Base-by-base conservation (phyloP, 1,140 invertebrate species). In the Elysia chlorotica region DNA sequence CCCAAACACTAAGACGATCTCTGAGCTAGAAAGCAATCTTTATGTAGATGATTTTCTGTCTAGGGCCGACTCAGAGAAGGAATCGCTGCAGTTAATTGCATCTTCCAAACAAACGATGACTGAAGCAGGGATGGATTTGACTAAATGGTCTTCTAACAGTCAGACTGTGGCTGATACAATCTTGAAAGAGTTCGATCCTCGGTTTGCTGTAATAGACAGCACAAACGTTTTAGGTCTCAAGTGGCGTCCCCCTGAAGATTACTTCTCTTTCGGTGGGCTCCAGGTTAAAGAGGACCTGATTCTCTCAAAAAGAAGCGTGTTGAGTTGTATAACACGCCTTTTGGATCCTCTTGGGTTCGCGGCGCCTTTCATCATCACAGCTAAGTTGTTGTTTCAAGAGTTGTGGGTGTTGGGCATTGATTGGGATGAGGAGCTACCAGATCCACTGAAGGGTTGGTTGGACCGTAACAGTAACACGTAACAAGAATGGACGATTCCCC, bases 301-400 rank as follows among this genome's bases (percentile, higher is more conserved):
- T 10, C 10, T 48, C 10, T 14, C n/a, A 14, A 48, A 48, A 48
- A 48, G 41, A 48, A n/a, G 10, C n/a, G n/a, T 48, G 10, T n/a
- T 48, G 10, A 48, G 41, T 48, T 48, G 10, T 48, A 48, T n/a
- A 48, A n/a, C 41, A 48, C 41, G 10, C n/a, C n/a, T 48, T 10
- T 48, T 48, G n/a, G 41, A 48, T n/a, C 10, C 41, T 48, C 41
- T 48, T 10, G 41, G 41, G 10, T 48, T 48, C n/a, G 10, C n/a
- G 10, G n/a, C 33, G 21, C 21, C 33, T 4, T 28, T 28, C 25
- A 2, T 4, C 31, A 63, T 63, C 23, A 63, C 23, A 33, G 61
- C 61, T 28, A 63, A 63, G 61, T 10, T 25, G 21, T 31, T 63
- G 61, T 63, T 63, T 28, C 31, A 63, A 33, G 25, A 63, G 31